phyloP scores from a whole-genome alignment of 2,113 vertebrate species.

The Ariopsis seemanni region DNA sequence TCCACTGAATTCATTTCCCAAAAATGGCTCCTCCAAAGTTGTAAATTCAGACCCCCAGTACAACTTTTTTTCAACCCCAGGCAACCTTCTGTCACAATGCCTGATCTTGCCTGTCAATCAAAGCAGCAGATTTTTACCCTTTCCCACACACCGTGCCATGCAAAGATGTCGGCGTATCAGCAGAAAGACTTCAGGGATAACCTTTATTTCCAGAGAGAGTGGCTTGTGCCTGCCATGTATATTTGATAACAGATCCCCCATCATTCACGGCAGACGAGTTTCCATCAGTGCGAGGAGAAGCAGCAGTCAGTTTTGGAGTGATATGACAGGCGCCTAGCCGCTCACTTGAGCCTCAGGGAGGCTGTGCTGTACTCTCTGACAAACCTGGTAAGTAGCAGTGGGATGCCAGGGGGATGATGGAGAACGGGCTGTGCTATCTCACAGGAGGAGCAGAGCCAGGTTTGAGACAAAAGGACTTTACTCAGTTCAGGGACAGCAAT shows the following conservation, averaged over 20 bases:
- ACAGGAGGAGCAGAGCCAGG: constrained; percentile 20
- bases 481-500: background rate
- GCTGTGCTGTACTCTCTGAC: constrained; percentile 20
- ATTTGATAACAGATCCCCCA: constrained; percentile 24
- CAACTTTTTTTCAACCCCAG: constrained; percentile 19
- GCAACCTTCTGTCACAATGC: constrained; percentile 22
- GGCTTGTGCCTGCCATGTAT: background rate
- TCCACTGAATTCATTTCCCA: background rate
- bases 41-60: constrained; percentile 35
- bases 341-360: constrained; percentile 25
- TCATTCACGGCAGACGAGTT: constrained; percentile 43
- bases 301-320: constrained; percentile 2
- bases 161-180: constrained; percentile 7
- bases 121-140: constrained; percentile 6
- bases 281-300: constrained; percentile 26
- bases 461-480: background rate
- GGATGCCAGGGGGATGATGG: constrained; percentile 42
- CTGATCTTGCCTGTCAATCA: constrained; percentile 45
- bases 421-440: constrained; percentile 17
- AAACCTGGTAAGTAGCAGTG: constrained; percentile 23
- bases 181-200: background rate
- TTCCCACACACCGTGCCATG: background rate
- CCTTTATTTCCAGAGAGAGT: constrained; percentile 9
- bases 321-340: constrained; percentile 34
- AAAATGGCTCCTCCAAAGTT: constrained; percentile 27